Percentiles rank a stretch among this genome's conserved stretches.
Evolutionary conservation across 2,113 vertebrate genomes (phyloP).

Genomic region (Trogon surrucura): DNA sequence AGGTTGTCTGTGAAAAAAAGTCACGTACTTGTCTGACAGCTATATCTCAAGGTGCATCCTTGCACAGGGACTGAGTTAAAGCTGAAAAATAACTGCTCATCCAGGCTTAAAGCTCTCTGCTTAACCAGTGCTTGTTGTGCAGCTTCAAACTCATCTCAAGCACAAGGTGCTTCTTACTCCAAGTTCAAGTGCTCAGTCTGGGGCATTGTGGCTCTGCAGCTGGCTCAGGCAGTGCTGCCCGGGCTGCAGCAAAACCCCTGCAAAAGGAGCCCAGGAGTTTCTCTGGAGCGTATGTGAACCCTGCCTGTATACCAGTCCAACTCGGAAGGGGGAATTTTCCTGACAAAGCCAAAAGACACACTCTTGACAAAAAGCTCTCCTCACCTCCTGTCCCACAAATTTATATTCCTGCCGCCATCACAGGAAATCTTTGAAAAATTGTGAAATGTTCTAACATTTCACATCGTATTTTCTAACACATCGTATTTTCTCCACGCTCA

Average conservation of each 20-base stretch:
- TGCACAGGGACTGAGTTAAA: neutral
- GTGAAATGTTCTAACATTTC: neutral
- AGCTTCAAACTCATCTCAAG: neutral
- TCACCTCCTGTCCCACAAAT: neutral
- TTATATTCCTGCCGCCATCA: neutral
- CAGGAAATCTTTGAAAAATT: neutral
- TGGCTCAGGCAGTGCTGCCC: neutral
- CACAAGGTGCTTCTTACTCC: neutral
- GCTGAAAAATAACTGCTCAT: neutral
- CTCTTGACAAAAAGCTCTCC: neutral
- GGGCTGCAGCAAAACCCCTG: neutral
- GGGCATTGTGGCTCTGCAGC: neutral
- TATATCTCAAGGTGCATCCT: rapidly evolving
- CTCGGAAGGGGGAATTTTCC: neutral
- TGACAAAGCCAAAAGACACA: neutral
- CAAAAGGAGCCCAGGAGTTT: neutral
- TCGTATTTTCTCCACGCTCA: neutral
- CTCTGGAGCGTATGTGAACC: neutral
- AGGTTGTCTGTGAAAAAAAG: neutral
- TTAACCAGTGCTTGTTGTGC: neutral
- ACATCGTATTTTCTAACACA: neutral
- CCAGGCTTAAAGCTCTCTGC: neutral
- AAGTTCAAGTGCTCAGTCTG: neutral
- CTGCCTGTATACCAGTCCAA: neutral
- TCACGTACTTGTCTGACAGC: neutral